Conservation (phyloP, 2,797 vertebrate species). For the Danio tinwini region DNA sequence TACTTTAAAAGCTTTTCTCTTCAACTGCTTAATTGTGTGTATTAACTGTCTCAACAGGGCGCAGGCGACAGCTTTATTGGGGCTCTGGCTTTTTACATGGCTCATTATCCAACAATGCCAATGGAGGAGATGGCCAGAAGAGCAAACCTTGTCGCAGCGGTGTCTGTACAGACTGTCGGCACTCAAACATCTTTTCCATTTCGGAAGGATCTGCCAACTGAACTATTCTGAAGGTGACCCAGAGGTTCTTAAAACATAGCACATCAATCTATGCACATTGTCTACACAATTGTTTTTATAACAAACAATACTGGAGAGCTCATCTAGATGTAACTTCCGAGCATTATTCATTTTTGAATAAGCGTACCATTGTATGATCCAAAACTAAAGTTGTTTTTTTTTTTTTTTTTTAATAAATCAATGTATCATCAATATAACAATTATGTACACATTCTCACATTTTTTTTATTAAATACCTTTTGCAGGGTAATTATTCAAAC, state of each 20-base stretch:
- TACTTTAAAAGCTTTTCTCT: background rate
- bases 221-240: conserved; percentile 78
- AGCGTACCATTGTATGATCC: background rate
- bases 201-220: conserved; percentile 81
- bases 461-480: background rate
- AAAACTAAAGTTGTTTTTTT: background rate
- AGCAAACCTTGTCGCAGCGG: conserved; percentile 85
- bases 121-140: conserved; percentile 90
- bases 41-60: conserved; percentile 77
- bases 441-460: background rate
- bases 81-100: conserved; percentile 92
- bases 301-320: background rate
- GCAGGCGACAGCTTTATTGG: conserved; percentile 98
- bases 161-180: conserved; percentile 86
- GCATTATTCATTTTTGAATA: background rate
- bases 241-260: background rate
- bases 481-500: conserved; percentile 1
- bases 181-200: conserved; percentile 91
- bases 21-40: background rate
- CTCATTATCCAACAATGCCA: conserved; percentile 82
- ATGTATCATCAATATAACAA: background rate
- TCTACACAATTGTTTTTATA: conserved; percentile 5
- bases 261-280: background rate
- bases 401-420: too few species aligned
- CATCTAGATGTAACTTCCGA: background rate